Evolutionary conservation across 2,888 invertebrate species (phyloP).

Genomic region (Sphaerophoria rueppellii): DNA sequence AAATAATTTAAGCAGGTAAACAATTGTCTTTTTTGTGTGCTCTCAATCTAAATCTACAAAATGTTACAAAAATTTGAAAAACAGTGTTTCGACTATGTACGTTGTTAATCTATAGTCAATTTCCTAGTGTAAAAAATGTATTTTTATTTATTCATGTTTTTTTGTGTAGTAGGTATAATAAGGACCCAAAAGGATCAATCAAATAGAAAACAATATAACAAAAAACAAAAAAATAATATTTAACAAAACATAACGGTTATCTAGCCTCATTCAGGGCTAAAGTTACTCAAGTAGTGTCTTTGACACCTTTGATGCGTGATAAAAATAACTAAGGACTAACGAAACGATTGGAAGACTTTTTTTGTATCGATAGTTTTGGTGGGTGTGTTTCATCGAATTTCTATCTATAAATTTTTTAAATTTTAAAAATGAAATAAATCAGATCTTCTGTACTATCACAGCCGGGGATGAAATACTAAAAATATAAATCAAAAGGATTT

Average conservation of each 20-base stretch:
- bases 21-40: constrained; percentile 76
- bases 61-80: constrained; percentile 6
- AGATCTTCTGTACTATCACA: constrained; percentile 80
- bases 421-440: constrained; percentile 49
- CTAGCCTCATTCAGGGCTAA: constrained; percentile 55
- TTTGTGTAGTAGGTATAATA: constrained; percentile 67
- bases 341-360: constrained; percentile 50
- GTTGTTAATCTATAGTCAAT: constrained; percentile 27
- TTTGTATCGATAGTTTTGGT: constrained; percentile 43
- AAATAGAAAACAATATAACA: constrained; percentile 39
- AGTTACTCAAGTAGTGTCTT: constrained; percentile 7
- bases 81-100: neutral
- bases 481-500: constrained; percentile 73
- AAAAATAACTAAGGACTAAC: constrained; percentile 58
- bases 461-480: constrained; percentile 81
- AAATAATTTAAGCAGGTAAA: constrained; percentile 75
- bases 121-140: constrained; percentile 67
- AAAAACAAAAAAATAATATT: constrained; percentile 43
- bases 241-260: constrained; percentile 45
- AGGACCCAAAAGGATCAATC: constrained; percentile 71
- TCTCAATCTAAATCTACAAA: constrained; percentile 66
- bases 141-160: constrained; percentile 32
- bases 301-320: constrained; percentile 2
- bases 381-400: constrained; percentile 27
- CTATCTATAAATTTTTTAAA: constrained; percentile 41